These are phyloP conservation scores for Trachops cirrhosus DNA, from an alignment of 2,797 vertebrate genomes.

Conservation along the genomic window DNA sequence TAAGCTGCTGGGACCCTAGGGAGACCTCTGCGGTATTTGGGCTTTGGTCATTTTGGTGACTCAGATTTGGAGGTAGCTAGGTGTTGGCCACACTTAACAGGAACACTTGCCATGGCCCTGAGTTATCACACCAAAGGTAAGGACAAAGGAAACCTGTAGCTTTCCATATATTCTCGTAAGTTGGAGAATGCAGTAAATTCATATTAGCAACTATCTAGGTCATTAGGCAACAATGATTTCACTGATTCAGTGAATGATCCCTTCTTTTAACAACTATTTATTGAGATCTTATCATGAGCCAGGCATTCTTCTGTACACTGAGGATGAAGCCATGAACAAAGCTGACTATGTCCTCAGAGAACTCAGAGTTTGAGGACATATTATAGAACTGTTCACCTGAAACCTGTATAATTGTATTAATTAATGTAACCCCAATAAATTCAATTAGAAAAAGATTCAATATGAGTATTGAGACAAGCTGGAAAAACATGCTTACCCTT, in stretches of 20 bases:
- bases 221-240: not conserved
- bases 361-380: not conserved
- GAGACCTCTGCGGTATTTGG: not conserved
- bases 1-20: not conserved
- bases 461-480: conserved; percentile 61
- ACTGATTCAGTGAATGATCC: not conserved
- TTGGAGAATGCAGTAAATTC: not conserved
- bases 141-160: not conserved
- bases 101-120: not conserved
- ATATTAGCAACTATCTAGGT: not conserved
- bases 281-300: not conserved
- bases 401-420: not conserved
- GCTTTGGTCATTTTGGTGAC: not conserved
- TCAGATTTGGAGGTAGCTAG: not conserved
- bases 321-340: not conserved
- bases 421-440: not conserved
- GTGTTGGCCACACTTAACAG: not conserved
- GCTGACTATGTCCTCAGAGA: not conserved
- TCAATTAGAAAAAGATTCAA: not conserved
- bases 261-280: not conserved
- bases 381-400: not conserved
- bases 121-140: not conserved
- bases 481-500: conserved; percentile 66
- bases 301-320: not conserved
- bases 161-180: not conserved